Percentiles rank a stretch among this genome's conserved stretches.
Evolutionary conservation across 2,113 vertebrate species (phyloP).

Genomic region (Myiopsitta monachus): DNA sequence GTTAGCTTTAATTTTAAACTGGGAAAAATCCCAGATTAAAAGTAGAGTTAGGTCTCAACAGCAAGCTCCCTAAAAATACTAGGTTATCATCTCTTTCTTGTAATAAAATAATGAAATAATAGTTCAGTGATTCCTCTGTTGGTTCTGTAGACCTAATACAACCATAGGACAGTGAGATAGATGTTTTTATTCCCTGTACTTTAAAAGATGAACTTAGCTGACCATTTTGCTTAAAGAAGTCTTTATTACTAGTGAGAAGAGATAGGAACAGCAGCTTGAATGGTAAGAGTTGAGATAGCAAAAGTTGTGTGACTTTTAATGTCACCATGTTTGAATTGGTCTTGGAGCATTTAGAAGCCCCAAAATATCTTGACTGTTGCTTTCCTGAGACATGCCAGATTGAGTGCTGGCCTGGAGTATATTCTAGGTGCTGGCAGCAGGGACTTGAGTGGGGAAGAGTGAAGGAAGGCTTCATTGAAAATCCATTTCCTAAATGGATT

Average conservation of each 20-base stretch:
- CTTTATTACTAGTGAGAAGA: not conserved
- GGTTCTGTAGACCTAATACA: not conserved
- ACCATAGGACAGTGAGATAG: not conserved
- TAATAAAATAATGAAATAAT: not conserved
- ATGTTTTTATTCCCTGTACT: not conserved
- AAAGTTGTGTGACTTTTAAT: not conserved
- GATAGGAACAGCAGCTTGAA: not conserved
- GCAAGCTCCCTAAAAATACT: not conserved
- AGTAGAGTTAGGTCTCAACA: not conserved
- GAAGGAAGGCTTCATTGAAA: not conserved
- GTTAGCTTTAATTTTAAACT: not conserved
- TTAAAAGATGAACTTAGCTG: not conserved
- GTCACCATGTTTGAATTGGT: not conserved
- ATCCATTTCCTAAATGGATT: not conserved
- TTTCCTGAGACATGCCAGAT: not conserved
- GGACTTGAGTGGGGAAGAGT: not conserved
- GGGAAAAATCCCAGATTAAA: not conserved
- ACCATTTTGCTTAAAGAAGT: not conserved
- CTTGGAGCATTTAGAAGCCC: not conserved
- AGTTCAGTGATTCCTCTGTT: not conserved
- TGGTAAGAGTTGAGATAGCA: not conserved
- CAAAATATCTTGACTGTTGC: not conserved
- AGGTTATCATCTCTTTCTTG: not conserved
- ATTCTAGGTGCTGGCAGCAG: not conserved
- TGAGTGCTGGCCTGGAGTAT: not conserved